These are phyloP conservation scores for Loriculus beryllinus DNA, from an alignment of 2,797 vertebrate genomes.

Conservation along the genomic window DNA sequence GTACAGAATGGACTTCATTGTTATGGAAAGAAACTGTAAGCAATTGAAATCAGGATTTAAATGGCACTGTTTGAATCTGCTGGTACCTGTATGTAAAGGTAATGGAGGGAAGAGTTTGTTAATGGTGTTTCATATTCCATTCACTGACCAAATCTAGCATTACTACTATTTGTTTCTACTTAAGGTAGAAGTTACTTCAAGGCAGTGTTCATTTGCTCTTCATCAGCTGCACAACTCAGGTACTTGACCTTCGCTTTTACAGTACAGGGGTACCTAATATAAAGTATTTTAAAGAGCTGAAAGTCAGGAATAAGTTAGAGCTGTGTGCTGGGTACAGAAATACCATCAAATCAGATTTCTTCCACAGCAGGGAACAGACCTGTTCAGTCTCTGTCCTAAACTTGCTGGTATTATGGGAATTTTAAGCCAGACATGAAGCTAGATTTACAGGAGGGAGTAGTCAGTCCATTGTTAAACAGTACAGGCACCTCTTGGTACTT, in stretches of 20 bases:
- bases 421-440: background rate
- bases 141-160: background rate
- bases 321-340: background rate
- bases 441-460: background rate
- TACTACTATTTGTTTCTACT: background rate
- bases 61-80: background rate
- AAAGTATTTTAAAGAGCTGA: background rate
- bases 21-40: background rate
- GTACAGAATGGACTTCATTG: background rate
- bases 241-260: background rate
- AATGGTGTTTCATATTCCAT: background rate
- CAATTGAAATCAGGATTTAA: background rate
- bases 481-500: background rate
- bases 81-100: background rate
- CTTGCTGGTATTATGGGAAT: background rate
- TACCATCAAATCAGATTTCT: background rate
- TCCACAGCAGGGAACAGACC: background rate
- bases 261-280: background rate
- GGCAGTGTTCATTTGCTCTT: background rate
- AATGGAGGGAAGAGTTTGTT: background rate
- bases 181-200: background rate
- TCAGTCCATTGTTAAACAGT: background rate
- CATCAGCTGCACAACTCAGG: background rate
- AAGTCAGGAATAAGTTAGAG: background rate
- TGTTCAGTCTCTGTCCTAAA: background rate